These are phyloP conservation scores for Therioaphis trifolii DNA, from an alignment of 2,888 invertebrate genomes.

Conservation along the genomic window DNA sequence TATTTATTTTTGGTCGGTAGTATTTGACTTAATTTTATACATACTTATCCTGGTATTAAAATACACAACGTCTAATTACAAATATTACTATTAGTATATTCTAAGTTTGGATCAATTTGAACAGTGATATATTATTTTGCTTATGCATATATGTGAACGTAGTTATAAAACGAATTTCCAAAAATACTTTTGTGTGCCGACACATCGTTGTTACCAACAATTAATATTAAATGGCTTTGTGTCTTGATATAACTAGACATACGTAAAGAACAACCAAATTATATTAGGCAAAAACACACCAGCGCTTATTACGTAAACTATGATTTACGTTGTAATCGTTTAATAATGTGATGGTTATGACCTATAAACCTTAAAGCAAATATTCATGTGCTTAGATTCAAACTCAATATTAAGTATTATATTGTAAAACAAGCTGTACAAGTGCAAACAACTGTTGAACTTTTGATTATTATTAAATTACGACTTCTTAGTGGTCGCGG, in stretches of 20 bases:
- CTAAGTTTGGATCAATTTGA: no score
- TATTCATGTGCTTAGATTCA: not conserved
- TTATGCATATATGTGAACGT: no score
- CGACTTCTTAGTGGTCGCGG: not conserved
- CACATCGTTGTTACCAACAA: not conserved
- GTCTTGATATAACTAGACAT: not conserved
- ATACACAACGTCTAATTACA: no score
- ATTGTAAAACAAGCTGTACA: not conserved
- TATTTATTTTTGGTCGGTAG: no score
- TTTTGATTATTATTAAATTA: constrained; percentile 37
- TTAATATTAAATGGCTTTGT: constrained; percentile 16
- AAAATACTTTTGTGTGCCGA: not conserved
- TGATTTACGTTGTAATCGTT: constrained; percentile 26
- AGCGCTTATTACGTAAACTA: not conserved
- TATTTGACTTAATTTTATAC: no score
- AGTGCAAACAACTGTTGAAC: constrained; percentile 18
- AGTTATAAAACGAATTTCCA: not conserved
- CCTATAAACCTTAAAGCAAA: constrained; percentile 10
- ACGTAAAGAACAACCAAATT: not conserved
- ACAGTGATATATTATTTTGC: no score
- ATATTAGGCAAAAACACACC: not conserved
- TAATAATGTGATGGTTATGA: constrained; percentile 31
- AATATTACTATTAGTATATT: no score
- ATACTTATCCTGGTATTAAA: no score
- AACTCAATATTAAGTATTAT: not conserved